These are phyloP conservation scores for Cuniculus paca DNA, from an alignment of 2,797 vertebrate species.

Conservation along the genomic window DNA sequence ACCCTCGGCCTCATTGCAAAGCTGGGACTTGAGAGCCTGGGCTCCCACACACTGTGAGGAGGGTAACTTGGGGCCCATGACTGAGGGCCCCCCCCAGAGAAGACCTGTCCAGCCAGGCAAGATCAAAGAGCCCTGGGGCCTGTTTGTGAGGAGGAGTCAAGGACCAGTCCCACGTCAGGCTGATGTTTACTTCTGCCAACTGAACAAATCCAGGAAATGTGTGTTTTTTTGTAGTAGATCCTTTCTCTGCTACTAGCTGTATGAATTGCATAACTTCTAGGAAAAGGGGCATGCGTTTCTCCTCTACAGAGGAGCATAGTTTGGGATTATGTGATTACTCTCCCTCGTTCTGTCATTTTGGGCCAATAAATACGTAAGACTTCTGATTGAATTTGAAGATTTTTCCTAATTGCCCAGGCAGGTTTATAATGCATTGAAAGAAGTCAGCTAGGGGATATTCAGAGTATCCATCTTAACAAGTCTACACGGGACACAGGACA, in stretches of 20 bases:
- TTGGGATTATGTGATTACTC: not conserved
- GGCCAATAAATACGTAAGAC: not conserved
- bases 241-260: not conserved
- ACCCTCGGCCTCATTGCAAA: not conserved
- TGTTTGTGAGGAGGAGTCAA: too few relatives aligned
- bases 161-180: not conserved
- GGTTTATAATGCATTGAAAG: not conserved
- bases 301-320: not conserved
- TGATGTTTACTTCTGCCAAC: not conserved
- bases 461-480: not conserved
- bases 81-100: not conserved
- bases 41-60: not conserved
- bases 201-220: not conserved
- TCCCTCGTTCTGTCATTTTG: not conserved
- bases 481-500: not conserved
- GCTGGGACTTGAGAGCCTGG: rapidly evolving
- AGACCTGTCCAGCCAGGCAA: not conserved
- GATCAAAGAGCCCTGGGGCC: rapidly evolving
- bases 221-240: not conserved
- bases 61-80: rapidly evolving
- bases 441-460: not conserved
- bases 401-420: not conserved
- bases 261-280: not conserved
- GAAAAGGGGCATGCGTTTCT: not conserved
- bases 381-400: not conserved